A percentile compares a stretch with the other conserved stretches of the same genome.
Conservation (phyloP, 2,113 vertebrate species). For the Psammodynastes pulverulentus region DNA sequence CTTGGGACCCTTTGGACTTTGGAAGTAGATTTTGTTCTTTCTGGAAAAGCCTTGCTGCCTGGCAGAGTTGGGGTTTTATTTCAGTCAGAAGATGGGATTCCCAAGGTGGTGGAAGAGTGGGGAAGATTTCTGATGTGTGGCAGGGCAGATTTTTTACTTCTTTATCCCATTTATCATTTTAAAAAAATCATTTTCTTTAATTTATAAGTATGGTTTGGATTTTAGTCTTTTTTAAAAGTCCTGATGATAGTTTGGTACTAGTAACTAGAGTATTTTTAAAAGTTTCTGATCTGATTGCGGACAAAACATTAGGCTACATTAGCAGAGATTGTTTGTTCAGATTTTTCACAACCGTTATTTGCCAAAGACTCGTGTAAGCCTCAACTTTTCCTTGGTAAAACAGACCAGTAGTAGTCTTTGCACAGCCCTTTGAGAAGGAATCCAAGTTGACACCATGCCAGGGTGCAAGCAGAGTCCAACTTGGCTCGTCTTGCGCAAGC, state of each 20-base stretch:
- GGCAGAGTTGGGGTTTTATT: neutral
- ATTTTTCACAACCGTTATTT: neutral
- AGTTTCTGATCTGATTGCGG: neutral
- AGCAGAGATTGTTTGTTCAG: neutral
- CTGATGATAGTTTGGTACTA: neutral
- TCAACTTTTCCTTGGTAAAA: neutral
- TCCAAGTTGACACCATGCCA: neutral
- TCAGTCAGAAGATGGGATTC: neutral
- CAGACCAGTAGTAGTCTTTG: neutral
- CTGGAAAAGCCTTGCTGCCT: neutral
- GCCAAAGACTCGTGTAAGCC: neutral
- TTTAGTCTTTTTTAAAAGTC: neutral
- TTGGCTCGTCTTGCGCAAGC: neutral
- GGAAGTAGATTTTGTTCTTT: neutral
- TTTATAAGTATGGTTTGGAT: neutral
- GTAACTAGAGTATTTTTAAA: neutral
- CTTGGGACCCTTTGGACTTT: neutral
- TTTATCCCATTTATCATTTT: neutral
- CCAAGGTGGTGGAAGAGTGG: neutral
- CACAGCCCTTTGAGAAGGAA: neutral
- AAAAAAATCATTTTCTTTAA: neutral
- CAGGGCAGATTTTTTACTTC: neutral
- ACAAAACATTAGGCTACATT: neutral
- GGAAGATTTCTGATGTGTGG: neutral
- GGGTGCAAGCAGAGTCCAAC: neutral